Conservation (phyloP, 2,797 vertebrate species). For the Myotis pilosus region DNA sequence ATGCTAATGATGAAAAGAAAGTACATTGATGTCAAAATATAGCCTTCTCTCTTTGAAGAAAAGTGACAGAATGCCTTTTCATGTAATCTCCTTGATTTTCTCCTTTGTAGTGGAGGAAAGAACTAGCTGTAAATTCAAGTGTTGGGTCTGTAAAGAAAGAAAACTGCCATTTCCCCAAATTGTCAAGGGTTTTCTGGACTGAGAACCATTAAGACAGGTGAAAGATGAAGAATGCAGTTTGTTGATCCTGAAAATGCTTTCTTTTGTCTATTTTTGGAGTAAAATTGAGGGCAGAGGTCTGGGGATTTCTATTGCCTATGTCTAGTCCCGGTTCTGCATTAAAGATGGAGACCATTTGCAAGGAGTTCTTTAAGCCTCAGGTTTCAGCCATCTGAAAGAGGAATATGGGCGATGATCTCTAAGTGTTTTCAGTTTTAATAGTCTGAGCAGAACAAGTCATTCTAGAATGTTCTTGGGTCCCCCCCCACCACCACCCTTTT, state of each 20-base stretch:
- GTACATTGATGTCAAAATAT: conserved; percentile 19
- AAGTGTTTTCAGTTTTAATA: neutral
- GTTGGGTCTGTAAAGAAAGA: neutral
- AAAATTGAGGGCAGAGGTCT: neutral
- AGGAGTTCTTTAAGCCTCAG: neutral
- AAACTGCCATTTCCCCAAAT: neutral
- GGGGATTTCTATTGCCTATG: neutral
- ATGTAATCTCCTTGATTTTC: neutral
- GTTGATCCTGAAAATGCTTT: conserved; percentile 14
- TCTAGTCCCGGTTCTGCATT: neutral
- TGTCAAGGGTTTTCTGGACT: neutral
- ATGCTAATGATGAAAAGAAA: conserved; percentile 37
- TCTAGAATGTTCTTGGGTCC: neutral
- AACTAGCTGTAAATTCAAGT: neutral
- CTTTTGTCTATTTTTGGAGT: neutral
- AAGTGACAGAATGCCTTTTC: neutral
- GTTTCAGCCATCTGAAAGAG: neutral
- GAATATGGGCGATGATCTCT: neutral
- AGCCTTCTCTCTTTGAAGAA: conserved; percentile 11
- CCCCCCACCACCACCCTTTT: neutral
- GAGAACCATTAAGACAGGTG: neutral
- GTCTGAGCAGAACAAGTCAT: neutral
- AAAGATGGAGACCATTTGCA: neutral
- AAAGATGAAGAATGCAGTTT: conserved; percentile 20
- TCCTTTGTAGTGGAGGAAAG: neutral